Conservation (phyloP, 2,888 invertebrate genomes). For the Pseudococcus longispinus region DNA sequence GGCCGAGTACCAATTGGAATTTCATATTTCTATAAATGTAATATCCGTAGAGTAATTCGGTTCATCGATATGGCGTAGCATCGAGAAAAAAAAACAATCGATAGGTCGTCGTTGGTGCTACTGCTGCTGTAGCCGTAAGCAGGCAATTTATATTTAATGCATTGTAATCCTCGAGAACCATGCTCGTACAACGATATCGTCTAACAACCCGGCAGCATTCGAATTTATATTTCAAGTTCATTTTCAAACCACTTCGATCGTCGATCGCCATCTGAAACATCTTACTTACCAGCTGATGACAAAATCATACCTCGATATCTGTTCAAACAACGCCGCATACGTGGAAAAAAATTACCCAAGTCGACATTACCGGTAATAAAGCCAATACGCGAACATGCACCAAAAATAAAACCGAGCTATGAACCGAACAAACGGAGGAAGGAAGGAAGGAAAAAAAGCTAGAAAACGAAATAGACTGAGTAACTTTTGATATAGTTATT, state of each 20-base stretch:
- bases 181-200: not conserved
- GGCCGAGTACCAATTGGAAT: not conserved
- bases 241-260: not conserved
- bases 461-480: slow-evolving; percentile 40
- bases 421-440: not conserved
- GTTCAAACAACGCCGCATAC: not conserved
- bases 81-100: not conserved
- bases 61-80: not conserved
- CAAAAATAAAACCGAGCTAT: not conserved
- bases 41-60: not conserved
- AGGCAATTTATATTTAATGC: slow-evolving; percentile 39
- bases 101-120: not conserved
- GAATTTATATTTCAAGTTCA: not conserved
- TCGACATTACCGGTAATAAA: slow-evolving; percentile 1
- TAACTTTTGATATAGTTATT: slow-evolving; percentile 57
- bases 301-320: not conserved
- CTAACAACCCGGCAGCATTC: not conserved
- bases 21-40: slow-evolving; percentile 16
- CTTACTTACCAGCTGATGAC: not conserved
- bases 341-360: not conserved
- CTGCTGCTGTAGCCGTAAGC: not conserved
- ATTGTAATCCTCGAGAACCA: not conserved
- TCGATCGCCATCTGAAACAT: not conserved
- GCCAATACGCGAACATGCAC: slow-evolving; percentile 36
- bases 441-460: not conserved